A percentile compares a stretch with the other conserved stretches of the same genome.
phyloP scores from a whole-genome alignment of 2,888 invertebrate genomes.

The Eugnorisma glareosa region DNA sequence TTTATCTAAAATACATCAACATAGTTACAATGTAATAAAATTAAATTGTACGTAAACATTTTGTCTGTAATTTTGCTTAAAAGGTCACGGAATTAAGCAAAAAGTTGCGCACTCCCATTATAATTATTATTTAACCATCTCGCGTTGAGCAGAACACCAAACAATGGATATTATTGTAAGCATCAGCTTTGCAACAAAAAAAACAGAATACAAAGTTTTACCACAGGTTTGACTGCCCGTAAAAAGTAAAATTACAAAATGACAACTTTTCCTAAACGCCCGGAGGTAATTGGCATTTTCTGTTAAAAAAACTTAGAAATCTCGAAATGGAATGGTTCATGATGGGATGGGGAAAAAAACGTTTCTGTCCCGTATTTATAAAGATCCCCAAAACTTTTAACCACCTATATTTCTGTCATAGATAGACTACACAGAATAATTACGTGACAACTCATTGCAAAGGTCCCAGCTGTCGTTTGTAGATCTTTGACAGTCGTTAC shows the following conservation, averaged over 20 bases:
- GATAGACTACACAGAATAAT: too few relatives aligned
- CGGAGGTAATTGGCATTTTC: background rate
- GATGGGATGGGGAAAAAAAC: background rate
- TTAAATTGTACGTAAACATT: slow-evolving; percentile 26
- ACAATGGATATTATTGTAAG: slow-evolving; percentile 28
- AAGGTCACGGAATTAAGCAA: slow-evolving; percentile 45
- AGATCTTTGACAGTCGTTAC: background rate
- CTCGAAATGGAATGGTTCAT: background rate
- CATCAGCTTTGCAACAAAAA: background rate
- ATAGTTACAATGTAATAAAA: slow-evolving; percentile 5
- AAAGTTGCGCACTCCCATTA: slow-evolving; percentile 31
- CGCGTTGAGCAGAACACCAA: slow-evolving; percentile 12
- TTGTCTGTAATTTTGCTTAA: slow-evolving; percentile 20
- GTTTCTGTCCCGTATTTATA: background rate
- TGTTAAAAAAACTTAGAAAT: background rate
- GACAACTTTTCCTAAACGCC: background rate
- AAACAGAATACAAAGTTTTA: background rate
- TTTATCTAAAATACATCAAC: slow-evolving; percentile 9
- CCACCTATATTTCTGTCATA: too few relatives aligned
- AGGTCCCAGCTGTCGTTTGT: background rate
- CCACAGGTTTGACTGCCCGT: background rate
- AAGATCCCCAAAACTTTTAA: background rate
- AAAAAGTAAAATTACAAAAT: slow-evolving; percentile 3
- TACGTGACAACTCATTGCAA: too few relatives aligned
- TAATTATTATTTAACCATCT: slow-evolving; percentile 29